Evolutionary conservation across 2,888 invertebrate species (phyloP), one percentile per base, ranked within the genome.

Genomic region (Caprella mutica): DNA sequence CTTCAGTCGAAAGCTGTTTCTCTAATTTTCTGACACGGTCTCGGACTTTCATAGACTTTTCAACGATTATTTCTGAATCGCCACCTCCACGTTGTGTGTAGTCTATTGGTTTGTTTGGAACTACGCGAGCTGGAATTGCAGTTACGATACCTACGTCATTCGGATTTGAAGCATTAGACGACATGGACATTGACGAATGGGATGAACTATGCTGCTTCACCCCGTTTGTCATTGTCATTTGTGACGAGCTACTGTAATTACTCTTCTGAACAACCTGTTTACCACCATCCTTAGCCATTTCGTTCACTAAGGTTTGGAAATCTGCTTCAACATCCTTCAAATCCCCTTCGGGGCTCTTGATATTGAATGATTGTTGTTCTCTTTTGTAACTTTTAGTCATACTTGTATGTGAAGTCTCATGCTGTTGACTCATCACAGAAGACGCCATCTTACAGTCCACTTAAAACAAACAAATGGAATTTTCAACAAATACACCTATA

Each of bases 271-370:
- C 30, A n/a, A 48, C 17, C n/a, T 30, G 48, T 14, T 48, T 48
- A 6, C 52, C 50, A 33, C 61, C 51, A 24, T 62, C 61, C 29
- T 52, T 51, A 3, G 58, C 61, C 61, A 62, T 62, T 40, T 62
- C 61, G 27, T 62, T 62, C 35, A 62, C 61, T 9, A 62, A 50
- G n/a, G 55, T 55, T 44, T 62, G 61, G 24, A 62, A 62, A 42
- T 58, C 58, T 9, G 61, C 61, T 43, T 62, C 61, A 5, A 62
- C 61, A 39, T 62, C 61, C 19, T 58, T 55, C 23, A 62, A 54
- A 30, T 62, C 61, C 5, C 56, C 53, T n/a, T 62, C 61, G 6
- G 61, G 61, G 35, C 58, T 56, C 26, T 58, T 62, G 24, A 62
- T 39, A 2, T 33, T 35, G 42, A 42, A 52, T 38, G 57, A 57